Evolutionary conservation across 2,797 vertebrate genomes (phyloP), one percentile per base, ranked within the genome.

Genomic region (Chlorospingus flavigularis): DNA sequence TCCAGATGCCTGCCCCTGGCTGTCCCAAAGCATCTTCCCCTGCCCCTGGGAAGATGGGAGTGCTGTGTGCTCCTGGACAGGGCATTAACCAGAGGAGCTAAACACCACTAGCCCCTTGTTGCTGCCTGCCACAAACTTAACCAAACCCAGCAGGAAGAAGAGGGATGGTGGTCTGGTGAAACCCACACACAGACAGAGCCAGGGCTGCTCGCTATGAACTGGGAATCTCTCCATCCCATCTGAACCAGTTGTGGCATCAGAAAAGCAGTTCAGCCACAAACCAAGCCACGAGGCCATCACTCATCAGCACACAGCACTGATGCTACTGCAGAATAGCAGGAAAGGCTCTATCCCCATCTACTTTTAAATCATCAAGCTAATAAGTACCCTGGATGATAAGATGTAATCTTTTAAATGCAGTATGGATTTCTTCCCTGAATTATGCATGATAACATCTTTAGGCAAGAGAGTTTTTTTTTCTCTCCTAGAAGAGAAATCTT

Each of bases 381-480:
- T 96, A 94, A 95, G 91, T 73, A 94, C 91, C 84, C 72, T 94
- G 89, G 94, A 89, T 93, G 92, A 95, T 95, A 96, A 96, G 96
- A 96, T 96, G 87, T 94, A 96, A 97, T 96, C 94, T 96, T 96
- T 96, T 96, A 97, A 97, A 97, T 96, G 87, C 95, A 96, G 91
- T 96, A 96, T 96, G 94, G 96, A 96, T 96, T 96, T 96, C 94
- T 94, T 88, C 72, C 84, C 92, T 92, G 94, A 95, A 96, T 96
- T 96, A 96, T 92, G 81, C 78, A 96, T 62, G 93, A 96, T 95
- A 96, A 92, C 89, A 94, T 97, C 94, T 95, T 92, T 65, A 95
- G 77, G 77, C 57, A 63, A 40, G 45, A 92, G 72, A 24, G 53
- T 30, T 31, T 66, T 75, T 86, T 94, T 75, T 86, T 93, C 31